Evolutionary conservation across 2,888 invertebrate species (phyloP).

Genomic region (Dinocampus coccinellae): DNA sequence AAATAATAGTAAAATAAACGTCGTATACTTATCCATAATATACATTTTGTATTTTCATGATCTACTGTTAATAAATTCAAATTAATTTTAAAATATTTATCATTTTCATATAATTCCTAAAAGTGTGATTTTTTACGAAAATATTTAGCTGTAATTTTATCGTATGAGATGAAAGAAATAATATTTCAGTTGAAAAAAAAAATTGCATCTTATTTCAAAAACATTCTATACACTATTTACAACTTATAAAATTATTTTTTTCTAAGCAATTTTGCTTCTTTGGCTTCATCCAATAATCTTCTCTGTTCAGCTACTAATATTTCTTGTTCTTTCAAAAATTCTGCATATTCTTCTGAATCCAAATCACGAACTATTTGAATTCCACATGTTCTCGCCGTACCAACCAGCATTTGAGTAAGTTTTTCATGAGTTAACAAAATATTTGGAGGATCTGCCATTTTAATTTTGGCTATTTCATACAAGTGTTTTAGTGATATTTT

Average conservation of each 20-base stretch:
- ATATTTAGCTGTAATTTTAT: no score
- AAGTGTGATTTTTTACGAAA: no score
- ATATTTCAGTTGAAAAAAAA: not conserved
- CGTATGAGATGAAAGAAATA: not conserved
- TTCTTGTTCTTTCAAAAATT: slow-evolving; percentile 85
- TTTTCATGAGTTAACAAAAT: slow-evolving; percentile 76
- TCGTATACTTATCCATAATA: no score
- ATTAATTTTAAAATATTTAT: no score
- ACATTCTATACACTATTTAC: slow-evolving; percentile 34
- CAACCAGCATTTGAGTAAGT: slow-evolving; percentile 85
- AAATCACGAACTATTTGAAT: slow-evolving; percentile 86
- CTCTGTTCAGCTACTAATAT: slow-evolving; percentile 80
- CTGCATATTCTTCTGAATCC: slow-evolving; percentile 83
- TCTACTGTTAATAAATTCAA: no score
- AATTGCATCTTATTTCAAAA: slow-evolving; percentile 19
- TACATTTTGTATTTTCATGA: no score
- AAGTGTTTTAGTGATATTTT: slow-evolving; percentile 94
- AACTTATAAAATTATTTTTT: slow-evolving; percentile 71
- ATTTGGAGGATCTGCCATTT: slow-evolving; percentile 85
- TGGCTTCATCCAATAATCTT: slow-evolving; percentile 82
- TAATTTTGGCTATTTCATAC: slow-evolving; percentile 98
- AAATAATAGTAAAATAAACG: no score
- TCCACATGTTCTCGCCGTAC: slow-evolving; percentile 84
- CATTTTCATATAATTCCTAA: no score
- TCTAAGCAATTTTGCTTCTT: slow-evolving; percentile 92